Conservation (phyloP, 2,113 vertebrate species). For the Nyctibius bracteatus region DNA sequence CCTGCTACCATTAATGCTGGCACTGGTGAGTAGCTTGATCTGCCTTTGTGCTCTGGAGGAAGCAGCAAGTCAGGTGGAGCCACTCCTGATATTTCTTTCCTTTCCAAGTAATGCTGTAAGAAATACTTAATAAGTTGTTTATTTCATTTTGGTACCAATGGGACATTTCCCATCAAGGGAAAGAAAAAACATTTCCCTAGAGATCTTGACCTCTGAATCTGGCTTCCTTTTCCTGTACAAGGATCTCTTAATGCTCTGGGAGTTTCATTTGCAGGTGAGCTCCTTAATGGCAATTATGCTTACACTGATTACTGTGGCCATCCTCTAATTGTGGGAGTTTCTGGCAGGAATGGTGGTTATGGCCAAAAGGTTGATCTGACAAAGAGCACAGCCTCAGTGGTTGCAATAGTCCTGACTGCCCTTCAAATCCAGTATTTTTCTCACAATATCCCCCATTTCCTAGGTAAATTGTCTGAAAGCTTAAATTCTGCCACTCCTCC, state of each 20-base stretch:
- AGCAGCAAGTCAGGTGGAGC: neutral
- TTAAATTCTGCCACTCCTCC: neutral
- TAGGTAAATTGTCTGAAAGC: neutral
- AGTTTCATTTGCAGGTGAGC: neutral
- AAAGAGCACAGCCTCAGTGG: neutral
- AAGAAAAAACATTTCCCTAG: neutral
- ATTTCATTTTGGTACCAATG: neutral
- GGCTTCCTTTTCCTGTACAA: neutral
- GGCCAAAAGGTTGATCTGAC: neutral
- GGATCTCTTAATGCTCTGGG: neutral
- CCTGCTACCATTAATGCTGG: slow-evolving; percentile 92
- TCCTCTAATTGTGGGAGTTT: neutral
- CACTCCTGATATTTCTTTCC: neutral
- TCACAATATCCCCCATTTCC: neutral
- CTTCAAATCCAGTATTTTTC: neutral
- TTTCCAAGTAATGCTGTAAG: neutral
- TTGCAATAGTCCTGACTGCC: neutral
- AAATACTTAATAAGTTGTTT: neutral
- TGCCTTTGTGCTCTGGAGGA: neutral
- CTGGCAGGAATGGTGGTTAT: neutral
- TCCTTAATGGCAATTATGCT: neutral
- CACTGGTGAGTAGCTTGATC: slow-evolving; percentile 80
- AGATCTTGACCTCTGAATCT: neutral
- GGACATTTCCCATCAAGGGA: neutral
- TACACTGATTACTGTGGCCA: neutral